Percentiles rank a stretch among this genome's conserved stretches.
Conservation (phyloP, 2,113 vertebrate genomes). For the Illadopsis cleaveri region DNA sequence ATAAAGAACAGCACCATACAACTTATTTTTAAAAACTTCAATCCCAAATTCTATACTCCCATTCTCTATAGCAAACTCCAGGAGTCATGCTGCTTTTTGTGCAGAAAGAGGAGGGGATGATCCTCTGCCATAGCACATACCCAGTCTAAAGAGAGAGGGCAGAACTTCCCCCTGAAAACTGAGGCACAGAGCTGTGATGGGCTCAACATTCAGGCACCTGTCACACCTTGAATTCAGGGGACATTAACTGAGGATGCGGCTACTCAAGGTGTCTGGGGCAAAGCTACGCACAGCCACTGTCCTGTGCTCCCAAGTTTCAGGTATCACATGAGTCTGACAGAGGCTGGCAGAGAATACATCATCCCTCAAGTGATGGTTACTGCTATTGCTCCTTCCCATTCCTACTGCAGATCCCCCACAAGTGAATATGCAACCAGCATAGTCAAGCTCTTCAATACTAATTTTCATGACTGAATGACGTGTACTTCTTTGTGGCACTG, state of each 20-base stretch:
- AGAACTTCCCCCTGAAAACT: neutral
- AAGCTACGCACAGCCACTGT: neutral
- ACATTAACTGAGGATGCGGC: neutral
- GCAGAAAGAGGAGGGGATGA: neutral
- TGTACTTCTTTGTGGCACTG: neutral
- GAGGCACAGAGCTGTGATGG: neutral
- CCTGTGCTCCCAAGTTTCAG: neutral
- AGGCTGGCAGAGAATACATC: neutral
- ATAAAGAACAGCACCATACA: neutral
- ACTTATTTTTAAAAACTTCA: neutral
- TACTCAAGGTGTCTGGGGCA: neutral
- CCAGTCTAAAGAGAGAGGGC: neutral
- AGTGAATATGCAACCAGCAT: neutral
- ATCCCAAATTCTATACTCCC: neutral
- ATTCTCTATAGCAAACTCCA: neutral
- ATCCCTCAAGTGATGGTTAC: neutral
- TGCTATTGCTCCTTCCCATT: neutral
- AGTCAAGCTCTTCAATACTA: neutral
- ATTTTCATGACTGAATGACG: neutral
- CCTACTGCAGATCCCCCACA: accelerated
- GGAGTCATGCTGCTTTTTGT: neutral
- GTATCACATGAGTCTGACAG: neutral
- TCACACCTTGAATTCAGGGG: neutral
- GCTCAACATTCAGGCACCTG: neutral
- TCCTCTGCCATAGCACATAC: neutral